A percentile compares a stretch with the other conserved stretches of the same genome.
These are phyloP conservation scores for Euclidia mi DNA, from an alignment of 2,888 invertebrate species.

Conservation along the genomic window DNA sequence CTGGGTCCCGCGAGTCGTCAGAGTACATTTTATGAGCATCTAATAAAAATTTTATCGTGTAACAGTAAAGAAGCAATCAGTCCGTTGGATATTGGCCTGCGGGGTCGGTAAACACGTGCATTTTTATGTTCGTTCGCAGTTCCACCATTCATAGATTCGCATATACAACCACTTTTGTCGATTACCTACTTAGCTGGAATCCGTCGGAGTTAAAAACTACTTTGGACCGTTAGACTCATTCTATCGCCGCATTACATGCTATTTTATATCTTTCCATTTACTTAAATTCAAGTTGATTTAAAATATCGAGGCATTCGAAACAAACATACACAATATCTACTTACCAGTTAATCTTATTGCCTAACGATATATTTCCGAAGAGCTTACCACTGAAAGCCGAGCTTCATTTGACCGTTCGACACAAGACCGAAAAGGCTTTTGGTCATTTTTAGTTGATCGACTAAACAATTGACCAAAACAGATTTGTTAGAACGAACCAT, in stretches of 20 bases:
- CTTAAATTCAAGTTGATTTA: too few relatives aligned
- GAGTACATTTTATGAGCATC: constrained; percentile 86
- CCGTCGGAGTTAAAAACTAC: constrained; percentile 27
- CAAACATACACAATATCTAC: too few relatives aligned
- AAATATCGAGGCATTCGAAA: too few relatives aligned
- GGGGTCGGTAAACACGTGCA: constrained; percentile 88
- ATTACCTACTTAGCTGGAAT: constrained; percentile 58
- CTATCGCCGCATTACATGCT: background rate
- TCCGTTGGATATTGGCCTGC: constrained; percentile 87
- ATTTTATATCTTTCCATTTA: too few relatives aligned
- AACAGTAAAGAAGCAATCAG: constrained; percentile 90
- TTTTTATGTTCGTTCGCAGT: constrained; percentile 82
- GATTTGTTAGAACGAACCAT: too few relatives aligned
- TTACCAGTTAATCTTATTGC: too few relatives aligned
- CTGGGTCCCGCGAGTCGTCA: constrained; percentile 84
- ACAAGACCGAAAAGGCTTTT: too few relatives aligned
- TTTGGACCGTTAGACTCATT: constrained; percentile 8
- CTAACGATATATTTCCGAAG: too few relatives aligned
- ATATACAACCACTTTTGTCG: constrained; percentile 61
- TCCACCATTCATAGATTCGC: constrained; percentile 73
- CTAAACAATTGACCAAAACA: too few relatives aligned
- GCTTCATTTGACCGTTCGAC: too few relatives aligned
- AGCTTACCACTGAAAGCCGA: too few relatives aligned
- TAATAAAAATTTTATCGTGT: constrained; percentile 89
- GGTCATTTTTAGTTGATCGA: too few relatives aligned